phyloP scores from a whole-genome alignment of 2,888 invertebrate species.

The Thereva unica region DNA sequence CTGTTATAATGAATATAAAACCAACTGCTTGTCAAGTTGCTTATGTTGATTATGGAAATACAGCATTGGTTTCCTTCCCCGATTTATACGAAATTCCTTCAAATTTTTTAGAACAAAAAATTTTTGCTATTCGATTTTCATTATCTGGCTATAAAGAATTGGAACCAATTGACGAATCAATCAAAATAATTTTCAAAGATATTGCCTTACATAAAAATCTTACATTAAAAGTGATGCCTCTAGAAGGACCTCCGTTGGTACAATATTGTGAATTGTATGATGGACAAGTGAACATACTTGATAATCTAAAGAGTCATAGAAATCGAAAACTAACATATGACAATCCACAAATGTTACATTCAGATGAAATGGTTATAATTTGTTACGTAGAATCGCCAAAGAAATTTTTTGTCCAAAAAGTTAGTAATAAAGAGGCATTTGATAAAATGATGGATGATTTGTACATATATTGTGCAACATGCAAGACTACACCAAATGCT shows the following conservation, averaged over 20 bases:
- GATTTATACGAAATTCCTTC: slow-evolving; percentile 77
- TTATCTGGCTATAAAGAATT: slow-evolving; percentile 71
- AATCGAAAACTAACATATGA: slow-evolving; percentile 51
- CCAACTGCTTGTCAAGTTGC: slow-evolving; percentile 75
- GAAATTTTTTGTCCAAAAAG: slow-evolving; percentile 75
- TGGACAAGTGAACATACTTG: slow-evolving; percentile 64
- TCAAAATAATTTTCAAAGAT: slow-evolving; percentile 73
- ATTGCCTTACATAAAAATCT: slow-evolving; percentile 68
- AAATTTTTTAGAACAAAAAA: slow-evolving; percentile 71
- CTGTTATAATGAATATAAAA: slow-evolving; percentile 74
- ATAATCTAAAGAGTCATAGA: slow-evolving; percentile 58
- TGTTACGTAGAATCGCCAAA: slow-evolving; percentile 64
- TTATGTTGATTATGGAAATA: slow-evolving; percentile 81
- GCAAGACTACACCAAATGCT: slow-evolving; percentile 57
- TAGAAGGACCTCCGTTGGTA: slow-evolving; percentile 72
- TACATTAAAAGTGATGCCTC: slow-evolving; percentile 67
- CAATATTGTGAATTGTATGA: slow-evolving; percentile 75
- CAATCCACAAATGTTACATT: slow-evolving; percentile 49
- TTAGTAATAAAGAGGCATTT: slow-evolving; percentile 64
- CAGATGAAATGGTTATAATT: slow-evolving; percentile 54
- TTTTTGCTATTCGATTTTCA: slow-evolving; percentile 76
- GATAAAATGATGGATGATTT: slow-evolving; percentile 71
- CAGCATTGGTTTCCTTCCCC: slow-evolving; percentile 70
- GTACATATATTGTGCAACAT: slow-evolving; percentile 63
- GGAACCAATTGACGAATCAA: slow-evolving; percentile 61